phyloP scores from a whole-genome alignment of 2,888 invertebrate genomes.

The Drosophila atroscutellata region DNA sequence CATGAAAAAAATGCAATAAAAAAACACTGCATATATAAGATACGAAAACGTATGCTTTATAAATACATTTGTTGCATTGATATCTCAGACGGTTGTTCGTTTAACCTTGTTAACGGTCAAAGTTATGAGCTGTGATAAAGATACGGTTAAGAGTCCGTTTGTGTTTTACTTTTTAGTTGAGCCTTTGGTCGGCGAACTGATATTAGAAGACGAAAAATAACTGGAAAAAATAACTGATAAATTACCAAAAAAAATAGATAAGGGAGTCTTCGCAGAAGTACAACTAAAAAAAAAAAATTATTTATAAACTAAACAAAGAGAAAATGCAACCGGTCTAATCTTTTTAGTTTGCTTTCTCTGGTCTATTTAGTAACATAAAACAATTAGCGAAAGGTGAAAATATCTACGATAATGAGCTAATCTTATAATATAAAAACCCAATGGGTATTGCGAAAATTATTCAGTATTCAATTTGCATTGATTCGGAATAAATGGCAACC shows the following conservation, averaged over 20 bases:
- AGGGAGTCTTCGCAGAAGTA: neutral
- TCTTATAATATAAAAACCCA: conserved; percentile 49
- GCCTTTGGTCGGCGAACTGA: no score
- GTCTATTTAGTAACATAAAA: neutral
- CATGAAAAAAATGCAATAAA: neutral
- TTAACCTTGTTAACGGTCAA: neutral
- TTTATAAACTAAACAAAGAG: neutral
- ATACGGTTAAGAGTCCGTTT: neutral
- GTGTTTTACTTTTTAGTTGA: no score
- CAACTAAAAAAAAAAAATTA: conserved; percentile 9
- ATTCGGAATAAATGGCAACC: conserved; percentile 43
- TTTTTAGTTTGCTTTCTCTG: conserved; percentile 8
- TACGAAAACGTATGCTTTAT: conserved; percentile 2
- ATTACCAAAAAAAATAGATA: conserved; percentile 6
- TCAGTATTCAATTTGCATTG: conserved; percentile 31
- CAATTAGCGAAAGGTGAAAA: neutral
- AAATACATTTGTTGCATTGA: neutral
- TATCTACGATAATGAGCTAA: conserved; percentile 8
- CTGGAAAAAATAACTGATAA: neutral
- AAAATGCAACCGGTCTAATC: conserved; percentile 9
- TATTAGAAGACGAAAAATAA: no score
- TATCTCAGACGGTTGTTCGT: neutral
- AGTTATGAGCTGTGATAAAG: neutral
- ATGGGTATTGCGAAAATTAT: neutral
- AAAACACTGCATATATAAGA: conserved; percentile 3